Base-by-base conservation (phyloP, 2,888 invertebrate genomes). In the Candidula unifasciata region DNA sequence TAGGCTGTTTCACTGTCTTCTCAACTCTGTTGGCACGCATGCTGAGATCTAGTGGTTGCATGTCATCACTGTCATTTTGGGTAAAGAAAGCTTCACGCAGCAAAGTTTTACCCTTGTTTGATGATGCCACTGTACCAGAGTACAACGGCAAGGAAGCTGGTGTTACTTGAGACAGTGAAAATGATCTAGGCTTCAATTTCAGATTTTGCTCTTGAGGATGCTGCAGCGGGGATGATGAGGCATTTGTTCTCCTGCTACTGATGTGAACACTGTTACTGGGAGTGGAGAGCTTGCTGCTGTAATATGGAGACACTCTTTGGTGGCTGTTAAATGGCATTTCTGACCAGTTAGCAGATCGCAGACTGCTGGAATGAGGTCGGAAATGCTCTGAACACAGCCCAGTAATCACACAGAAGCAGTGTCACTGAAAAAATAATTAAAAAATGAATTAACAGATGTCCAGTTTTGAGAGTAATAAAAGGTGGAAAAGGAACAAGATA, bases 41-140 rank as follows among this genome's bases (percentile, higher is more conserved):
- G 33, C 82, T 73, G 64, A 82, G 82, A 44, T 82, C 82, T 21
- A 82, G 18, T 16, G 82, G 82, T 44, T 82, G 82, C 30, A 33
- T 57, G 18, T 71, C 80, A 18, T 35, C 71, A 52, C 44, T n/a
- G 21, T n/a, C 64, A 60, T 35, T n/a, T n/a, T 37, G 10, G 24
- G 18, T 30, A 64, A 44, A 68, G 2, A 78, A 35, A 30, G 37
- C 21, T 3, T 60, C 30, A 24, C 44, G 0, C 2, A n/a, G 1
- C 13, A 66, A 44, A 27, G 60, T n/a, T 0, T 30, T 24, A 60
- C 24, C 18, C 44, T 44, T 44, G 44, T 44, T 44, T 27, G 52
- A n/a, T 35, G 57, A 44, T 54, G 27, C 18, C 18, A 52, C n/a
- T 10, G 10, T 54, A 27, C 76, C 33, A 13, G 24, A 21, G 27